A percentile compares a stretch with the other conserved stretches of the same genome.
Evolutionary conservation across 2,113 vertebrate genomes (phyloP).

Genomic region (Pristiophorus japonicus): DNA sequence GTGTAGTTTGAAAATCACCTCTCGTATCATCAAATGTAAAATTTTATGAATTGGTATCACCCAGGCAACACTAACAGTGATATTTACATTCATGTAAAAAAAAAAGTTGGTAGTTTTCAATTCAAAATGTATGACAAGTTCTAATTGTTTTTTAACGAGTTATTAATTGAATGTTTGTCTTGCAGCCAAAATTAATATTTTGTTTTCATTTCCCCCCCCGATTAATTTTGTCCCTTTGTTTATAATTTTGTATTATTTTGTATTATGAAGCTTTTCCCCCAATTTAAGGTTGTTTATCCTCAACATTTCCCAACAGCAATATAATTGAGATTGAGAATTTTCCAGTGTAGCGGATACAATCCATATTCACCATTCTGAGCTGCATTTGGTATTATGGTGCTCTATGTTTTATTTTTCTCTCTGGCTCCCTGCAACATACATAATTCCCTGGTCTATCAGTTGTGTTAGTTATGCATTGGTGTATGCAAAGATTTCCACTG

Average conservation of each 20-base stretch:
- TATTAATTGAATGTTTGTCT: no score
- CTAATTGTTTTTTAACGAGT: neutral
- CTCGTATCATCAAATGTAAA: neutral
- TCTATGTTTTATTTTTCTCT: neutral
- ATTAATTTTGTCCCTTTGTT: neutral
- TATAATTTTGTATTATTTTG: neutral
- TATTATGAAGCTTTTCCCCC: neutral
- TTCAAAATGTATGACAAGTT: neutral
- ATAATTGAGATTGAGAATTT: neutral
- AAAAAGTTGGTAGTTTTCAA: neutral
- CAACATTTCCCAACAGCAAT: neutral
- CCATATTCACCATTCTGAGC: neutral
- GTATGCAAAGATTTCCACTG: neutral
- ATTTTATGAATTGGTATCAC: neutral
- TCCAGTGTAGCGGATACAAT: neutral
- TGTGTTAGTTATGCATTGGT: neutral
- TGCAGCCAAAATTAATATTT: no score
- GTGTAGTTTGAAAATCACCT: neutral
- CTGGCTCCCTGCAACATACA: neutral
- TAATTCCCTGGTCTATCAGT: neutral
- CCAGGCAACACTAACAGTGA: no score
- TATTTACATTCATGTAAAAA: no score
- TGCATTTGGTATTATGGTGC: neutral
- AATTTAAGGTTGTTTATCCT: neutral
- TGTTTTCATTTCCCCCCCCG: no score